Base-by-base conservation (phyloP, 2,797 vertebrate genomes). In the Acanthopagrus latus region DNA sequence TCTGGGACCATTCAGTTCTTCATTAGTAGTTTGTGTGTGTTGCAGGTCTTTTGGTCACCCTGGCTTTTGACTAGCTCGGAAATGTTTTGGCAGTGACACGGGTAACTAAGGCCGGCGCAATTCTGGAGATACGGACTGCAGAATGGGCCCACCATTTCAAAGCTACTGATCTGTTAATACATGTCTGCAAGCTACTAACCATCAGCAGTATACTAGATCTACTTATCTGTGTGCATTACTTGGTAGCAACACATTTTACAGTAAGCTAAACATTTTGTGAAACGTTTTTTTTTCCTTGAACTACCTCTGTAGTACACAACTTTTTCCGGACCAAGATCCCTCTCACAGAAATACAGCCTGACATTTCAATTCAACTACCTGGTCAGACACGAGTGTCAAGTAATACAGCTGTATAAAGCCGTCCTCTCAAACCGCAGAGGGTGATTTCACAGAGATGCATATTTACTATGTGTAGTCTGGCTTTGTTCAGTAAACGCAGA, bases 11-110 rank as follows among this genome's bases (percentile, higher is more conserved):
- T 90, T 91, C 74, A 88, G 82, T 51, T 86, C 85, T 91, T 93
- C 91, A 95, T 95, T 94, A 94, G 92, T 86, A 94, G 88, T 94
- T 94, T 81, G 66, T 51, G 64, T 74, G 90, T 80, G 91, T 63
- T 78, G 71, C 51, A 33, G 77, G 82, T 64, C 77, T 86, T 88
- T 89, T 78, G 86, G 72, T 86, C 89, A 82, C 76, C 81, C 91
- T 89, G 80, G 83, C 88, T 87, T 93, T 91, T 88, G 74, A 87
- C 77, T 81, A 76, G 75, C 69, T 43, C 44, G 69, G 52, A 90
- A 91, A 94, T 93, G 91, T 85, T 94, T 95, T 92, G 93, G 94
- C 94, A 90, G 76, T 89, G 81, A 92, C 60, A 48, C 2, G 52
- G 54, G 95, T 95, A 92, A 94, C 95, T 93, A 94, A 89, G 95